Base-by-base conservation (phyloP, 2,113 vertebrate species). In the Hylia prasina region DNA sequence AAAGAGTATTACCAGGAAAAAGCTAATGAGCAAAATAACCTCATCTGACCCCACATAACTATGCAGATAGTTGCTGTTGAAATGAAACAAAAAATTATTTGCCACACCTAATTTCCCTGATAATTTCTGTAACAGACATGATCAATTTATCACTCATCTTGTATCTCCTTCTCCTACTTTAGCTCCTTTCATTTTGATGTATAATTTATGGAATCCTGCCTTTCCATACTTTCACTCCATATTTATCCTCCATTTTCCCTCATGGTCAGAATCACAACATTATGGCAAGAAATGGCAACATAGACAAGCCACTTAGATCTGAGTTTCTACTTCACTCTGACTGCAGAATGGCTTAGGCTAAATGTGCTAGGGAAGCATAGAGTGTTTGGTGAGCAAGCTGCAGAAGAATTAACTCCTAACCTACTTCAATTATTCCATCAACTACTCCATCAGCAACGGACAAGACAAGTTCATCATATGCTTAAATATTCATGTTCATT, bases 81-180 rank as follows among this genome's bases (percentile, higher is more conserved):
- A 45, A 61, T 16, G 1, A 92, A 76, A 79, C 15, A 6, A 70
- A 73, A 83, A 63, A 40, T n/a, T 91, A n/a, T 40, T 48, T 84
- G 42, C 27, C 6, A 39, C 3, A 42, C 25, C 23, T 91, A 5
- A 66, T 71, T 84, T 78, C 23, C 37, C 27, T 44, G 17, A 51
- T 42, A 42, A 42, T 64, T 51, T 78, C 19, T 23, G 24, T 18
- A 35, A 53, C 45, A 11, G 15, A n/a, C 0, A 0, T 56, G 24
- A 51, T 45, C 24, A 64, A 20, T 51, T 71, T 6, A 65, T 65
- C 25, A n/a, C 4, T 47, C 13, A 56, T 47, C 16, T 64, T 71
- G 23, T 57, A 23, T 37, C n/a, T 60, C 15, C 15, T 70, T 53
- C 28, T 81, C 7, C 31, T 72, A 40, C 22, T 64, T 82, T 40